These are phyloP conservation scores for Oedothorax gibbosus DNA, from an alignment of 1,140 invertebrate species.

Conservation along the genomic window DNA sequence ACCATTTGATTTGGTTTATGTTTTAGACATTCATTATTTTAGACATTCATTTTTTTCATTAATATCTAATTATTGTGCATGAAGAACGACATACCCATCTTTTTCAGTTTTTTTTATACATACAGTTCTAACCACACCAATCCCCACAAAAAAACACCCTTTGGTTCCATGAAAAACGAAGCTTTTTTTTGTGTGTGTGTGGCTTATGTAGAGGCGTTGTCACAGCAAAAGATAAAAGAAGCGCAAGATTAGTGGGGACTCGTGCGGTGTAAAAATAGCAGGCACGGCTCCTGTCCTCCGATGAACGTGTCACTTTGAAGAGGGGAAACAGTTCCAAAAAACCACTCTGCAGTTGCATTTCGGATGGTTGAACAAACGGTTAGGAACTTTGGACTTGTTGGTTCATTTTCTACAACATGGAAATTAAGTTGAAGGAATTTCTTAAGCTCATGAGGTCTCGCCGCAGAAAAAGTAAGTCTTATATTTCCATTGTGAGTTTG, in stretches of 20 bases:
- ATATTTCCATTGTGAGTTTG: not conserved
- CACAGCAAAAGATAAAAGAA: not conserved
- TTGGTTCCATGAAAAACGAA: too few relatives aligned
- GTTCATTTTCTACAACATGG: not conserved
- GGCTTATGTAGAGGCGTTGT: not conserved
- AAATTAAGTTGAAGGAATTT: not conserved
- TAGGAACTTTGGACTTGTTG: not conserved
- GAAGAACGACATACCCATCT: too few relatives aligned
- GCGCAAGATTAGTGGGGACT: not conserved
- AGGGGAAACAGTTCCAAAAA: not conserved
- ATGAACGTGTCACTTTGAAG: conserved; percentile 20
- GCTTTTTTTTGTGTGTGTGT: too few relatives aligned
- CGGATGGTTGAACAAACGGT: not conserved
- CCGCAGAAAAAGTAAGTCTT: not conserved
- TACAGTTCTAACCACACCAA: too few relatives aligned
- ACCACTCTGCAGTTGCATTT: too few relatives aligned
- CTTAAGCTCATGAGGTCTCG: not conserved
- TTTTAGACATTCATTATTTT: too few relatives aligned
- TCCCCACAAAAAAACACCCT: too few relatives aligned
- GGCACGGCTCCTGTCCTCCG: conserved; percentile 19
- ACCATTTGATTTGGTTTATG: too few relatives aligned
- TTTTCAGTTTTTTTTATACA: too few relatives aligned
- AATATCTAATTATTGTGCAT: too few relatives aligned
- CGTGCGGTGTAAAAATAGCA: conserved; percentile 8
- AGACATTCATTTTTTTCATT: too few relatives aligned